These are phyloP conservation scores for Eristalis pertinax DNA, from an alignment of 2,888 invertebrate species.

Conservation along the genomic window DNA sequence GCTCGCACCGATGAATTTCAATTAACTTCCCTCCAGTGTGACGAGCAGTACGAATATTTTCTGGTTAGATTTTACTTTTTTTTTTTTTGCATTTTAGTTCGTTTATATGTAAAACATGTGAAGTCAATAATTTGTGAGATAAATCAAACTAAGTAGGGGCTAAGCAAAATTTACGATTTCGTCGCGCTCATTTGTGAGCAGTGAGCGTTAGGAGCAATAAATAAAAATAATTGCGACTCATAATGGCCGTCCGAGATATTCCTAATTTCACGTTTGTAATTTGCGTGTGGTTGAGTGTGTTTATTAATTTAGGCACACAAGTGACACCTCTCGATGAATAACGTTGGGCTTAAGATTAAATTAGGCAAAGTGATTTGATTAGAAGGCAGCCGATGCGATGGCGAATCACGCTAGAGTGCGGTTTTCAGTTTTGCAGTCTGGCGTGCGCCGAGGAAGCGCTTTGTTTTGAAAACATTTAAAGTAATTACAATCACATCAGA, in stretches of 20 bases:
- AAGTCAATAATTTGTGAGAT: slow-evolving; percentile 17
- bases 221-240: slow-evolving; percentile 45
- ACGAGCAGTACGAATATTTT: not conserved
- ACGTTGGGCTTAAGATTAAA: slow-evolving; percentile 36
- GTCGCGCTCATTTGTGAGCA: slow-evolving; percentile 27
- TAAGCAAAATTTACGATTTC: slow-evolving; percentile 57
- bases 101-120: not conserved
- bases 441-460: not conserved
- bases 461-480: too few species aligned
- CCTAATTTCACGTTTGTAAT: slow-evolving; percentile 20
- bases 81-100: not conserved
- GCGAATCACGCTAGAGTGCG: slow-evolving; percentile 37
- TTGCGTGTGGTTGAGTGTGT: slow-evolving; percentile 19
- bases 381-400: slow-evolving; percentile 19
- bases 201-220: slow-evolving; percentile 34
- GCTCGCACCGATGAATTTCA: not conserved
- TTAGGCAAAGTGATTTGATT: slow-evolving; percentile 35
- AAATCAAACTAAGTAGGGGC: slow-evolving; percentile 43
- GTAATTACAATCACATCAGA: too few species aligned
- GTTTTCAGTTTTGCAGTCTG: slow-evolving; percentile 17
- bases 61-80: not conserved
- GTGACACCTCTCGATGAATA: slow-evolving; percentile 38
- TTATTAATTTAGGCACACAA: slow-evolving; percentile 25
- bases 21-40: not conserved
- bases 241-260: slow-evolving; percentile 14